Base-by-base conservation (phyloP, 1,140 invertebrate species). In the Drosophila pectinifera region DNA sequence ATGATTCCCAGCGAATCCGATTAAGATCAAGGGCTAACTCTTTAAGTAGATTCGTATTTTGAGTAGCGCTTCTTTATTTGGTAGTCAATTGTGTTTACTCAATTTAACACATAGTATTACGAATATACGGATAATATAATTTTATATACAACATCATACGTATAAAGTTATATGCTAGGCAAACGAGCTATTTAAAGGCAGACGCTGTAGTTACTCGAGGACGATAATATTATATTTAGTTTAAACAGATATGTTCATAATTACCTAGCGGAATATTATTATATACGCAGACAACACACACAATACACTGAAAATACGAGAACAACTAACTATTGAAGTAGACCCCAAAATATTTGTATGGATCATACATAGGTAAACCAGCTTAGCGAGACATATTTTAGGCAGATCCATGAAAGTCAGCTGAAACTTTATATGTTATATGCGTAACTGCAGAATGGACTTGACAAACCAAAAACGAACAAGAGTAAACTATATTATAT, bases 141-240 rank as follows among this genome's bases (percentile, higher is more conserved):
- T 88, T 88, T 69, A 73, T 80, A 86, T 73, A 86, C 58, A 78
- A 79, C 63, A 76, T 69, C 67, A 78, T 55, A 57, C 64, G 59
- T 73, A 80, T 56, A 69, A 45, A 74, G 65, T 70, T 67, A 86
- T 79, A 79, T 76, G 59, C 76, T 85, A 80, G 75, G 63, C 54
- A 65, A 70, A 72, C 34, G 70, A 79, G 74, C 59, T 77, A 84
- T 78, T 80, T 78, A 84, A 86, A 90, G 84, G 84, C 84, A 89
- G 85, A 89, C 84, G 84, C 84, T 89, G 84, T 89, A 84, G 80
- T 78, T 79, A 89, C 76, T 88, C 39, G 73, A 80, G 51, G 53
- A 84, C 80, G 88, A 80, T 82, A 76, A 75, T 78, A 88, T 82
- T 79, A 70, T 80, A 74, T 84, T 78, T 74, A 80, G 77, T 89